These are phyloP conservation scores for Saiga tatarica DNA, from an alignment of 2,113 vertebrate genomes.

Conservation along the genomic window DNA sequence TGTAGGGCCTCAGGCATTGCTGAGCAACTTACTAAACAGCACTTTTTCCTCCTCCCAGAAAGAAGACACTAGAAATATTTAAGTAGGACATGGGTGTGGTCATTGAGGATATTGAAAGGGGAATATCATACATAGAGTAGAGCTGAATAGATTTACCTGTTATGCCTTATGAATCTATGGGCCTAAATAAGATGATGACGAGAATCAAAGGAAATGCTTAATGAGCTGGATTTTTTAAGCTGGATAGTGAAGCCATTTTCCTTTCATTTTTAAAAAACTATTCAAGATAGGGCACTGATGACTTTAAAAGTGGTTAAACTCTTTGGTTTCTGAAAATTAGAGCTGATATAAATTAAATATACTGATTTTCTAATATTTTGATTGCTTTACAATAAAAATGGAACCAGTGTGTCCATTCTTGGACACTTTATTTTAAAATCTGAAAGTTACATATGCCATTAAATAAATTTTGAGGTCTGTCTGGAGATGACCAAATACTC, in stretches of 20 bases:
- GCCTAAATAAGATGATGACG: neutral
- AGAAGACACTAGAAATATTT: neutral
- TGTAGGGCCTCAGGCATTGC: no score
- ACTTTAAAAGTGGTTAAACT: neutral
- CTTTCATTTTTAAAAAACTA: neutral
- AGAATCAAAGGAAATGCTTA: neutral
- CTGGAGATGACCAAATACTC: neutral
- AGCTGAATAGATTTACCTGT: neutral
- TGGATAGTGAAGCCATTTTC: neutral
- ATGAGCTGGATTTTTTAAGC: neutral
- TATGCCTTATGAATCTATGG: neutral
- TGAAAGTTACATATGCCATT: neutral
- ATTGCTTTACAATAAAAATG: neutral
- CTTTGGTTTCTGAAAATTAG: neutral
- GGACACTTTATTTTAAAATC: neutral
- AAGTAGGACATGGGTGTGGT: neutral
- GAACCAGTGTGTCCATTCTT: neutral
- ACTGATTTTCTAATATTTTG: neutral
- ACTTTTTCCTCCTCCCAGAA: neutral
- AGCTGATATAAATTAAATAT: neutral
- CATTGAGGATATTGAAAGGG: neutral
- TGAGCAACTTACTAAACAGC: neutral
- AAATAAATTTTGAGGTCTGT: neutral
- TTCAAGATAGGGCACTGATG: neutral
- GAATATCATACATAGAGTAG: neutral